Evolutionary conservation across 2,113 vertebrate species (phyloP), one percentile per base, ranked within the genome.

Genomic region (Lepisosteus osseus): DNA sequence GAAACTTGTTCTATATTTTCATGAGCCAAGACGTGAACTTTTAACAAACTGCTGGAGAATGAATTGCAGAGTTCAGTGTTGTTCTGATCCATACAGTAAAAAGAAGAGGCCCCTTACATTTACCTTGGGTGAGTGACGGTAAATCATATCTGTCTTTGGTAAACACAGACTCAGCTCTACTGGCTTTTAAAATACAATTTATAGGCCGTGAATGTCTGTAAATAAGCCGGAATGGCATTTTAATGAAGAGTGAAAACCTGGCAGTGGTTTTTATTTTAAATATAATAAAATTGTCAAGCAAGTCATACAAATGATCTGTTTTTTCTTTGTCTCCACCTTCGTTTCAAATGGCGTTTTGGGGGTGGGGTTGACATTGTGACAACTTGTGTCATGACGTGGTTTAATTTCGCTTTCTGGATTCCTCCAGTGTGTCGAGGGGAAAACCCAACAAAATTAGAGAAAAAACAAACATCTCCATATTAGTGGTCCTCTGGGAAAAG

Each of bases 111-210:
- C 29, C 29, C 1, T 29, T 29, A 9, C 9, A 51, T 51, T 51
- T 51, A 51, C 47, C 47, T 51, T 51, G 47, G 5, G 5, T 51
- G 47, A 51, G 47, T 62, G 66, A 67, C 44, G 29, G 42, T 61
- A 17, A 67, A 6, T 54, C 3, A 15, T 62, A 68, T 61, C 73
- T 43, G 55, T 72, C 57, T 45, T 75, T 7, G 15, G 54, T 62
- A 70, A 65, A 71, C 64, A 65, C 13, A 6, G 63, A 59, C 40
- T 17, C 7, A 13, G 45, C 5, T 54, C 11, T 4, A 7, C 54
- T 65, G 66, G 47, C 55, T 70, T 64, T 69, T 77, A 73, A 76
- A 71, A 63, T 47, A 57, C 17, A 47, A 62, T 15, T 65, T 71
- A 41, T 12, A 8, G 41, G 57, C 45, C 72, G 69, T 51, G 66